Conservation (phyloP, 2,113 vertebrate genomes). For the Boleophthalmus pectinirostris region DNA sequence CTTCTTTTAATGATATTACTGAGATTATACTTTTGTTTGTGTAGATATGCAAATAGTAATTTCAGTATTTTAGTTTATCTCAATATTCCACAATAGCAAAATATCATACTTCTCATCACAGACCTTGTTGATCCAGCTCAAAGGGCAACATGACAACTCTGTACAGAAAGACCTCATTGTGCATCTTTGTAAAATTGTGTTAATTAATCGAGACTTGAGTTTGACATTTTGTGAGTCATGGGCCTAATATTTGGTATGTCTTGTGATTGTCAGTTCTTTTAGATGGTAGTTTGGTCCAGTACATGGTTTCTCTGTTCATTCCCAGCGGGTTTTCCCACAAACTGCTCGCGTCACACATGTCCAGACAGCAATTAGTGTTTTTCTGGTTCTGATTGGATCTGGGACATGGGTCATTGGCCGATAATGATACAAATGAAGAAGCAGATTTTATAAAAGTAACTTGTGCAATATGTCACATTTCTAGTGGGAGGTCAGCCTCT, state of each 20-base stretch:
- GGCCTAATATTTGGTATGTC: constrained; percentile 11
- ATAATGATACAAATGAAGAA: not conserved
- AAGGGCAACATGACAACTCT: not conserved
- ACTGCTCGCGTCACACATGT: constrained; percentile 22
- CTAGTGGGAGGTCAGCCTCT: too few species aligned
- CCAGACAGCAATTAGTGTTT: constrained; percentile 9
- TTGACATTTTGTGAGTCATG: constrained; percentile 5
- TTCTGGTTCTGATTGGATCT: constrained; percentile 9
- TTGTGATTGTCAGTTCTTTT: constrained; percentile 34
- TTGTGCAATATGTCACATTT: too few species aligned
- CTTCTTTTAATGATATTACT: too few species aligned
- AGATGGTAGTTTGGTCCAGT: constrained; percentile 14
- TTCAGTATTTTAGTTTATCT: too few species aligned
- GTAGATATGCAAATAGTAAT: too few species aligned
- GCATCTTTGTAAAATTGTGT: not conserved
- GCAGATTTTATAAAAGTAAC: not conserved
- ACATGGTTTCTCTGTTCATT: constrained; percentile 18
- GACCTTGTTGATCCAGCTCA: not conserved
- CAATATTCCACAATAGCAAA: too few species aligned
- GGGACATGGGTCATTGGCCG: not conserved
- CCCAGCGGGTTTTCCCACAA: constrained; percentile 16
- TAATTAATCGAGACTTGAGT: not conserved
- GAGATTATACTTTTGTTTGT: too few species aligned
- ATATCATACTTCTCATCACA: not conserved
- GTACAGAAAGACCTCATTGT: not conserved